Conservation (phyloP, 2,797 vertebrate species). For the Chelmon rostratus region DNA sequence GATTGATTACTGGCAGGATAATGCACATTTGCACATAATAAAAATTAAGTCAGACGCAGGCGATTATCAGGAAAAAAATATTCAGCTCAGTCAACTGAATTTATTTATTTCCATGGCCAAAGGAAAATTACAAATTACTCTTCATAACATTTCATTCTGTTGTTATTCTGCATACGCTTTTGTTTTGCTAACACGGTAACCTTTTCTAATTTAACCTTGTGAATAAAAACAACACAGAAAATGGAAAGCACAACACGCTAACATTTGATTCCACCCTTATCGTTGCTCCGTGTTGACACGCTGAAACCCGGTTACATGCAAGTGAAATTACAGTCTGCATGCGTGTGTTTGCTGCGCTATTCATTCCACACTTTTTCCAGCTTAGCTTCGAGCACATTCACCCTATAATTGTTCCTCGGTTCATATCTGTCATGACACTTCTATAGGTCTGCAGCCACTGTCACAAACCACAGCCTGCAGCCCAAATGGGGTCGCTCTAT, state of each 20-base stretch:
- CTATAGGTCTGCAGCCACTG: conserved; percentile 72
- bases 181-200: conserved; percentile 56
- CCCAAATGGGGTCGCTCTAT: conserved; percentile 75
- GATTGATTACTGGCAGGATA: conserved; percentile 65
- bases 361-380: conserved; percentile 42
- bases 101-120: conserved; percentile 53
- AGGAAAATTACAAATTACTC: conserved; percentile 62
- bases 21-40: conserved; percentile 65
- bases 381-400: conserved; percentile 69
- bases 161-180: conserved; percentile 56
- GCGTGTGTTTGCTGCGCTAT: conserved; percentile 37
- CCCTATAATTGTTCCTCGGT: conserved; percentile 78
- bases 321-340: neutral
- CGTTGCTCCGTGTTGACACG: conserved; percentile 28
- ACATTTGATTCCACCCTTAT: conserved; percentile 40
- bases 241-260: neutral
- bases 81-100: conserved; percentile 51
- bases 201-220: conserved; percentile 60
- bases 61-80: conserved; percentile 59
- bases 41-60: conserved; percentile 58
- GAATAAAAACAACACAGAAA: conserved; percentile 58
- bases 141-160: conserved; percentile 60
- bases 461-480: conserved; percentile 74
- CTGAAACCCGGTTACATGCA: conserved; percentile 9
- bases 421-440: conserved; percentile 78